Conservation (phyloP, 2,888 invertebrate species). For the Platerodrilus igneus region DNA sequence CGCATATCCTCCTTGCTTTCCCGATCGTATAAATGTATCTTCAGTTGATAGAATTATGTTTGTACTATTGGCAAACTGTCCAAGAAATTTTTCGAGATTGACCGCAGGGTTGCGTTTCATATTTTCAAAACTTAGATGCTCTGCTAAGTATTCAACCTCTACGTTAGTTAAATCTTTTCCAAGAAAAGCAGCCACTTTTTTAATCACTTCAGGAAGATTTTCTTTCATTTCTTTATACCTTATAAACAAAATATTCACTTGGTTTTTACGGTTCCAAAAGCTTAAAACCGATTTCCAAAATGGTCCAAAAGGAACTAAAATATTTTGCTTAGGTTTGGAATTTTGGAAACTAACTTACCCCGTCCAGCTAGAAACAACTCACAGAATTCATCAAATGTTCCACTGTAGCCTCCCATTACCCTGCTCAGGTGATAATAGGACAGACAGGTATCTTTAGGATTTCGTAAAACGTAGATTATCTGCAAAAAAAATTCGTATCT, state of each 20-base stretch:
- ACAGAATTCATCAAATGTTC: too few species aligned
- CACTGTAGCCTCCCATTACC: too few species aligned
- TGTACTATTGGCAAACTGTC: background rate
- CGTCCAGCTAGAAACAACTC: too few species aligned
- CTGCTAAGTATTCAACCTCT: slow-evolving; percentile 41
- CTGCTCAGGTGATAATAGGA: too few species aligned
- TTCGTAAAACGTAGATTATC: too few species aligned
- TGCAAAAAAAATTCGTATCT: too few species aligned
- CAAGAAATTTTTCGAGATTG: slow-evolving; percentile 35
- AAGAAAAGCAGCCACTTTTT: slow-evolving; percentile 16
- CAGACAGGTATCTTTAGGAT: too few species aligned
- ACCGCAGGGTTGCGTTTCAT: slow-evolving; percentile 52
- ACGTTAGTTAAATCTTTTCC: slow-evolving; percentile 34
- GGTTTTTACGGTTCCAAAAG: slow-evolving; percentile 25
- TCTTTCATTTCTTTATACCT: slow-evolving; percentile 30
- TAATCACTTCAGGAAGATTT: slow-evolving; percentile 19
- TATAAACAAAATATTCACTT: slow-evolving; percentile 26
- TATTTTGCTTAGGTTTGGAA: too few species aligned
- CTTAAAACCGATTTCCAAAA: slow-evolving; percentile 28
- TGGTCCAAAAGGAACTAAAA: slow-evolving; percentile 25
- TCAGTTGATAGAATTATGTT: too few species aligned
- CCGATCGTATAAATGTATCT: slow-evolving; percentile 8
- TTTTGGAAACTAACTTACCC: too few species aligned
- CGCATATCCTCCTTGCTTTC: slow-evolving; percentile 10
- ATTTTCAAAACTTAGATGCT: slow-evolving; percentile 49